Conservation (phyloP, 2,113 vertebrate species). For the Ondatra zibethicus region DNA sequence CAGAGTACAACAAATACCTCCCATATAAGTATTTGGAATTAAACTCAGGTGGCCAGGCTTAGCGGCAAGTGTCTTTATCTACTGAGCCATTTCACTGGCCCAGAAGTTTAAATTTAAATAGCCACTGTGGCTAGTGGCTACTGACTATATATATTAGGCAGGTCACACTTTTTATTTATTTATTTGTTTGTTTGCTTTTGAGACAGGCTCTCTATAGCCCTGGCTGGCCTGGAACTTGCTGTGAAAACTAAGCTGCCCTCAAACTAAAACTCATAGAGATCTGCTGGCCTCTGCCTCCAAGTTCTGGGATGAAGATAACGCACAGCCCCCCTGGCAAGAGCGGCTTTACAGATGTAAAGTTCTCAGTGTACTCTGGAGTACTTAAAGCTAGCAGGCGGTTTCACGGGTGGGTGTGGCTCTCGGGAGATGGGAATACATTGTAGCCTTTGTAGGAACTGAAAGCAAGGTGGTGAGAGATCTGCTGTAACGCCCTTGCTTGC, state of each 20-base stretch:
- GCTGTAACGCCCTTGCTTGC: not conserved
- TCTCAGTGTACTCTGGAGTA: not conserved
- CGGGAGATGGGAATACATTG: not conserved
- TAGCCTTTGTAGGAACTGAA: not conserved
- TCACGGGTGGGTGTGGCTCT: not conserved
- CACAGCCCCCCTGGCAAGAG: not conserved
- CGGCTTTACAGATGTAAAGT: not conserved
- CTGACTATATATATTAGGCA: not conserved
- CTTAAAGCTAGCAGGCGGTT: not conserved
- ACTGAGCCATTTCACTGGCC: not conserved
- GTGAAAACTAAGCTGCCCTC: not conserved
- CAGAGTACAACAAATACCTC: not conserved
- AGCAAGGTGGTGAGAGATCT: not conserved
- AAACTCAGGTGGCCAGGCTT: not conserved
- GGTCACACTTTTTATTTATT: too few species aligned
- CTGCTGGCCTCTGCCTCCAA: not conserved
- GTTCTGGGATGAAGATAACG: not conserved
- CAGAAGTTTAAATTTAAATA: not conserved
- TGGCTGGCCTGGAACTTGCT: not conserved
- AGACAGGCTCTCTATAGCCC: not conserved
- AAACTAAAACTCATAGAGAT: not conserved
- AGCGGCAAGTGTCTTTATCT: not conserved
- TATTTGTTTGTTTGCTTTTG: not conserved
- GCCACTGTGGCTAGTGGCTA: not conserved
- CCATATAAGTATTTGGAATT: not conserved